These are phyloP conservation scores for Crepidodera aurea DNA, from an alignment of 2,888 invertebrate species.

Conservation along the genomic window DNA sequence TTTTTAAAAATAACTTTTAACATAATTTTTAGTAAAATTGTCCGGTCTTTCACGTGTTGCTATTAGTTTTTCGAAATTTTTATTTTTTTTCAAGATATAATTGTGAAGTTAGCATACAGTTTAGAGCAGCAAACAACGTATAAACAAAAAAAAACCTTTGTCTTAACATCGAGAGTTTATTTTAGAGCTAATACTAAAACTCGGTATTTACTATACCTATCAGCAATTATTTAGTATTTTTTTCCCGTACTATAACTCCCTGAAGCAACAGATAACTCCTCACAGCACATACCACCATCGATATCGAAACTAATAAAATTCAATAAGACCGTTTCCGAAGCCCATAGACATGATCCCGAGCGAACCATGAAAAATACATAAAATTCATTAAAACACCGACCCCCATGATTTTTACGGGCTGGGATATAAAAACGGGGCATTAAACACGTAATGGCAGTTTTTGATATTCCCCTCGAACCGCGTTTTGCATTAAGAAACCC, in stretches of 20 bases:
- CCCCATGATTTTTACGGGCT: slow-evolving; percentile 19
- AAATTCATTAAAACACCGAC: slow-evolving; percentile 21
- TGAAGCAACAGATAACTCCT: not conserved
- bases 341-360: not conserved
- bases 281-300: not conserved
- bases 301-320: slow-evolving; percentile 1
- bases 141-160: too few relatives aligned
- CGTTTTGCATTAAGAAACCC: slow-evolving; percentile 12
- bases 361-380: slow-evolving; percentile 13
- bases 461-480: slow-evolving; percentile 10
- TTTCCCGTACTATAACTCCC: not conserved
- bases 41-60: too few relatives aligned
- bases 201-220: too few relatives aligned
- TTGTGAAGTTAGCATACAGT: too few relatives aligned
- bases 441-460: slow-evolving; percentile 20
- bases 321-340: slow-evolving; percentile 3
- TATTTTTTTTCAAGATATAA: too few relatives aligned
- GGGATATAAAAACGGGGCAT: slow-evolving; percentile 14
- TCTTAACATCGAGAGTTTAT: too few relatives aligned
- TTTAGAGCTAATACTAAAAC: too few relatives aligned
- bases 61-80: too few relatives aligned
- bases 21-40: too few relatives aligned
- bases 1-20: too few relatives aligned
- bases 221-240: too few relatives aligned
- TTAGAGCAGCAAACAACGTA: too few relatives aligned